Evolutionary conservation across 64 coral and sea anemone species (phyloP), one percentile per base, ranked within the genome.

Genomic region (Trachythela sp.): DNA sequence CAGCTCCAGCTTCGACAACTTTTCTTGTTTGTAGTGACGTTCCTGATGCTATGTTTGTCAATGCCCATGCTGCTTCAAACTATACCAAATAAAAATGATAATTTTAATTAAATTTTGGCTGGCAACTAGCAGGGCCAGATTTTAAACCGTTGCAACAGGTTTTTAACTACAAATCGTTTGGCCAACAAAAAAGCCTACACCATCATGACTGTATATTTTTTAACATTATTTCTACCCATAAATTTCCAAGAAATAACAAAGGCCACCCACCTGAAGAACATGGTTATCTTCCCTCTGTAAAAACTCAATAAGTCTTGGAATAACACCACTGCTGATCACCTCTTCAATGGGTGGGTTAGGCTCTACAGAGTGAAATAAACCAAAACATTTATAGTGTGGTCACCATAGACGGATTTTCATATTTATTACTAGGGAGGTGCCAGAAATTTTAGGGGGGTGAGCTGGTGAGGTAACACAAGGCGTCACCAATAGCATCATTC

Each of bases 61-160:
- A 68, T 24, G 96, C 96, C 96, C 96, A 99, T 0, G 96, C 96
- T 39, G 96, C 96, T 85, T 99, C 96, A 95, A 99, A 99, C 95
- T 97, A 77, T 31, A 70, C 36, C 6, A 68, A 40, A 91, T 18
- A 77, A 13, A 83, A 52, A n/a, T n/a, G n/a, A n/a, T n/a, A n/a
- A n/a, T n/a, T n/a, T n/a, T n/a, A n/a, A n/a, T n/a, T n/a, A n/a
- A n/a, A n/a, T n/a, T n/a, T n/a, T n/a, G n/a, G n/a, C n/a, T n/a
- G n/a, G n/a, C n/a, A n/a, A n/a, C n/a, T n/a, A n/a, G n/a, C n/a
- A n/a, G n/a, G n/a, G n/a, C n/a, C n/a, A n/a, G n/a, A n/a, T n/a
- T n/a, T n/a, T n/a, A n/a, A n/a, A n/a, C n/a, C n/a, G n/a, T n/a
- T n/a, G n/a, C n/a, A n/a, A n/a, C n/a, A n/a, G n/a, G n/a, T n/a